Evolutionary conservation across 2,888 invertebrate genomes (phyloP).

Genomic region (Pachycephus smyrnensis): DNA sequence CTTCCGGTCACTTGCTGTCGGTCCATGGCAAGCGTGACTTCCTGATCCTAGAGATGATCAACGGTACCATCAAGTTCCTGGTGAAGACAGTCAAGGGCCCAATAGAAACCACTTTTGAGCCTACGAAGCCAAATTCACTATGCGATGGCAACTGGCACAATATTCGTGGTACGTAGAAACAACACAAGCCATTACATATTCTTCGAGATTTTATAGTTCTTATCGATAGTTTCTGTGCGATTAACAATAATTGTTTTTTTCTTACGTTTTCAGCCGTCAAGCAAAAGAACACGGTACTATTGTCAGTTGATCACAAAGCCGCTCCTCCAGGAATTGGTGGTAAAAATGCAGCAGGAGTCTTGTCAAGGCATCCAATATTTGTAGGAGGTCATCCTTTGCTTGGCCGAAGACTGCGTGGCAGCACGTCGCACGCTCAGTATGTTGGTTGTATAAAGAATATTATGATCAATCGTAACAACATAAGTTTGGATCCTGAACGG

Average conservation of each 20-base stretch:
- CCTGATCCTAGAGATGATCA: slow-evolving; percentile 86
- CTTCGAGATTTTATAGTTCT: neutral
- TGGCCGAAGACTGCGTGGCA: slow-evolving; percentile 71
- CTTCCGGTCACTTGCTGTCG: slow-evolving; percentile 86
- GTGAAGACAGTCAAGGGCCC: slow-evolving; percentile 85
- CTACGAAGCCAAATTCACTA: slow-evolving; percentile 76
- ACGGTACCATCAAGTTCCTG: slow-evolving; percentile 85
- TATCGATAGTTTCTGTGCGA: neutral
- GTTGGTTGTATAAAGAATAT: slow-evolving; percentile 85
- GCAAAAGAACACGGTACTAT: slow-evolving; percentile 88
- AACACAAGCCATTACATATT: neutral
- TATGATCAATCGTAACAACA: slow-evolving; percentile 70
- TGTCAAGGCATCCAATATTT: slow-evolving; percentile 88
- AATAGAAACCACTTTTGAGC: slow-evolving; percentile 79
- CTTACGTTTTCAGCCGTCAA: slow-evolving; percentile 76
- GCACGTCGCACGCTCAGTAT: slow-evolving; percentile 78
- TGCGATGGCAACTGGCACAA: slow-evolving; percentile 98
- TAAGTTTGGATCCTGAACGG: slow-evolving; percentile 71
- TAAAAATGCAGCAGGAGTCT: slow-evolving; percentile 76
- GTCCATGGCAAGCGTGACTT: slow-evolving; percentile 88
- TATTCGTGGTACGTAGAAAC: slow-evolving; percentile 74
- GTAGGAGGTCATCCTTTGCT: slow-evolving; percentile 87
- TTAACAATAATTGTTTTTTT: neutral
- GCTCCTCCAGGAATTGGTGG: slow-evolving; percentile 79
- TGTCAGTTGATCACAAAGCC: slow-evolving; percentile 86